Base-by-base conservation (phyloP, 2,113 vertebrate genomes). In the Irena cyanogastra region DNA sequence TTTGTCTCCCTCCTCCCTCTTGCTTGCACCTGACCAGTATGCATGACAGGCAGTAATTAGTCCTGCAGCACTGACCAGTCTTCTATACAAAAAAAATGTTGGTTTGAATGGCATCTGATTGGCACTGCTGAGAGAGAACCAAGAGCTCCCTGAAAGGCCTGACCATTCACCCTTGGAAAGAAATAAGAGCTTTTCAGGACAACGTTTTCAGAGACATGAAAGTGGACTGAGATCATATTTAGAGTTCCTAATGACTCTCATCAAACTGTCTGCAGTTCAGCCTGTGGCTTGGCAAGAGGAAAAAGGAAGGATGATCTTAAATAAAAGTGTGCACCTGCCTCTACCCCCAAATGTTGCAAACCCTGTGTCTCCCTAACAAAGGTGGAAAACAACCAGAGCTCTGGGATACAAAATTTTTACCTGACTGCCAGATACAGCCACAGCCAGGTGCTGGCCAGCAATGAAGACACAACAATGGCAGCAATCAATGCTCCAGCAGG, bases 41-140 rank as follows among this genome's bases (percentile, higher is more conserved):
- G 19, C 0, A 2, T 37, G 69, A 87, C 17, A 68, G 81, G 53
- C 78, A 70, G 23, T 37, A 87, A 83, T 91, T 87, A 84, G 69
- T 64, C 56, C 78, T 85, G 93, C 90, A 80, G 91, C 42, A 75
- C 33, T 78, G 79, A 60, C 71, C 85, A 44, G 35, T 86, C 33
- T 44, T n/a, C 82, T 49, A 3, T 6, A 83, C 8, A 90, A 50
- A 72, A 76, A n/a, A 54, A 68, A 7, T 1, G 27, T 33, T 61
- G 47, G 42, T 72, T 70, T 92, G 82, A 90, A 94, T 96, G 85
- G 83, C 68, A 89, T 50, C 64, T 95, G 82, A 94, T 88, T 85
- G 78, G 91, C 74, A 69, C 59, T 24, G 61, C 82, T 80, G 93
- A 88, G 93, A 83, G 57, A 77, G 64, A 83, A 66, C 57, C 76